A percentile compares a stretch with the other conserved stretches of the same genome.
Conservation (phyloP, 2,797 vertebrate genomes). For the Helicolenus hilgendorfi region DNA sequence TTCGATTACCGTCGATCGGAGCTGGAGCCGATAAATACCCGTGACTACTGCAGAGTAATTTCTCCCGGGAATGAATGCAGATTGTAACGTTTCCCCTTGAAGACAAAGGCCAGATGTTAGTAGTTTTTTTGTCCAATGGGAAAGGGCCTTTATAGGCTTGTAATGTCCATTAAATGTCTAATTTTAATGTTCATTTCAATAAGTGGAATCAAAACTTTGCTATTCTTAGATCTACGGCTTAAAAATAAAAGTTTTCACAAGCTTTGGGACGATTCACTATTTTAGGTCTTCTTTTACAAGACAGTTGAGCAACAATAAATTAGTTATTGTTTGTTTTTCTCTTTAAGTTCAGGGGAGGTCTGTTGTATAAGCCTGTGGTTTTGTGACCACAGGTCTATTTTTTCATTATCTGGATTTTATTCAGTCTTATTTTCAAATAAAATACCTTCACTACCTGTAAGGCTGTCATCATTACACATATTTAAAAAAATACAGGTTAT, state of each 20-base stretch:
- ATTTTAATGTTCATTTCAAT: background rate
- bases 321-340: too few species aligned
- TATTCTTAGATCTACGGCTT: background rate
- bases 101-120: background rate
- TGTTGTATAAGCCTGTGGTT: too few species aligned
- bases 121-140: background rate
- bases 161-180: background rate
- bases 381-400: too few species aligned
- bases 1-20: background rate
- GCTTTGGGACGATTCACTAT: background rate
- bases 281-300: background rate
- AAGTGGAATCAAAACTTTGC: background rate
- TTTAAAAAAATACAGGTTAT: background rate
- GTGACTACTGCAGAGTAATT: background rate
- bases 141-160: background rate
- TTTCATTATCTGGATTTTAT: too few species aligned
- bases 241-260: background rate
- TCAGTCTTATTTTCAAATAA: too few species aligned
- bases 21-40: background rate
- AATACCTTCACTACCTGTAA: background rate
- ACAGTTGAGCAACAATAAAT: background rate
- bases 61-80: background rate
- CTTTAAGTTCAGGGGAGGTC: too few species aligned
- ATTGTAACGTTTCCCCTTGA: background rate
- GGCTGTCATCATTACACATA: background rate